Base-by-base conservation (phyloP, 1,140 invertebrate species). In the Cyrtorhinus lividipennis region DNA sequence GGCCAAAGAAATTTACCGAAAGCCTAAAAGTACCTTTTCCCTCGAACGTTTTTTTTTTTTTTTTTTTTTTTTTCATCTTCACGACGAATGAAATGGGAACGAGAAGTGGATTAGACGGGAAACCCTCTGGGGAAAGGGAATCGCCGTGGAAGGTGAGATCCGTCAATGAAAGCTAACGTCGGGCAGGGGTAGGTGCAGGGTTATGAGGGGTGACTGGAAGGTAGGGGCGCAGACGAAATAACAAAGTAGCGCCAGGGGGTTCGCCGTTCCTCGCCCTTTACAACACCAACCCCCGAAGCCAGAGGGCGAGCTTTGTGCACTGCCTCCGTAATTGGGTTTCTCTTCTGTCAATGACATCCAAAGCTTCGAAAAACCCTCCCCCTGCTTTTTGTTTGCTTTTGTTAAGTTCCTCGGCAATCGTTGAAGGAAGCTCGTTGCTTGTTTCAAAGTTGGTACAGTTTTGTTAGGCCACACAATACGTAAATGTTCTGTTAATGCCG, bases 301-400 rank as follows among this genome's bases (percentile, higher is more conserved):
- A 15, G 24, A 30, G 27, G 58, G 58, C 58, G 27, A 59, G 58
- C 58, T 59, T 59, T 59, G 58, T 59, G 58, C 58, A 30, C 58
- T 24, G 24, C 58, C 58, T 53, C 58, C 10, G 25, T 59, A 59
- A 59, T 59, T 59, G 58, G 58, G 58, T 62, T 62, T 62, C 22
- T 25, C 30, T 22, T 48, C 60, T 62, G 38, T 62, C 44, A 62
- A 62, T 62, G 38, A 48, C 44, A 62, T 45, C 60, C 27, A 61
- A 53, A 44, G 48, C 48, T 53, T 53, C 48, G 18, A 60, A 60
- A 30, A 13, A 24, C 58, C 24, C 1, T 2, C 58, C 58, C 56
- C 24, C 56, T 23, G 5, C 48, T 53, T 53, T 53, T 53, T 53
- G 48, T 53, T 53, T 53, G 48, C 48, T 53, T 53, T 53, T 53